Base-by-base conservation (phyloP, 1,140 invertebrate species). In the Zaprionus nigranus region DNA sequence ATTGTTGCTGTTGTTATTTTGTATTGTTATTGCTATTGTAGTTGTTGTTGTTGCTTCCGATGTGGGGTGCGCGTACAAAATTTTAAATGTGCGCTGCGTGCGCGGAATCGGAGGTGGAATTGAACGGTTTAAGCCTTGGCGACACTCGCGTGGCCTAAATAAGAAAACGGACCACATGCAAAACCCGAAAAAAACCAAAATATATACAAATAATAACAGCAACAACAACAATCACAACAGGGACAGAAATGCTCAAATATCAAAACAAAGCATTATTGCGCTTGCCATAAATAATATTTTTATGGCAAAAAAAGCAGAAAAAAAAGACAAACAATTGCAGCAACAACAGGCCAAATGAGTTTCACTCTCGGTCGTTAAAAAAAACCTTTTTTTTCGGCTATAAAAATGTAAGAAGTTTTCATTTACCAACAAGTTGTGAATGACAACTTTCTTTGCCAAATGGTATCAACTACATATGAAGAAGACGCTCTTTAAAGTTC, bases 11-110 rank as follows among this genome's bases (percentile, higher is more conserved):
- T 63, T 53, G 65, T 65, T 65, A 59, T 57, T 49, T 28, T 71
- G 43, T 61, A 63, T 20, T 20, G 20, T 20, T n/a, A n/a, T n/a
- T 20, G 20, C 20, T 20, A n/a, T n/a, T n/a, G n/a, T n/a, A n/a
- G 20, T 61, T 68, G 26, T 72, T 75, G 59, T 75, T 73, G 68
- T 74, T 57, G 49, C 71, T 77, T 77, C 70, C 56, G 56, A 49
- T 49, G n/a, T 53, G 38, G 63, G 49, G 15, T 46, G 58, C 58
- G 69, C 51, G 69, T 56, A 67, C 20, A 34, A 72, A 79, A 76
- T 79, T 87, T 87, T 78, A 88, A 90, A 88, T 88, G 84, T 87
- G 62, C 30, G 78, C 54, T 70, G 81, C 84, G 84, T 88, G 81
- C 81, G 36, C 68, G 20, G 46, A 51, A 51, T 83, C 75, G 67